Evolutionary conservation across 2,797 vertebrate species (phyloP).

Genomic region (Zalophus californianus): DNA sequence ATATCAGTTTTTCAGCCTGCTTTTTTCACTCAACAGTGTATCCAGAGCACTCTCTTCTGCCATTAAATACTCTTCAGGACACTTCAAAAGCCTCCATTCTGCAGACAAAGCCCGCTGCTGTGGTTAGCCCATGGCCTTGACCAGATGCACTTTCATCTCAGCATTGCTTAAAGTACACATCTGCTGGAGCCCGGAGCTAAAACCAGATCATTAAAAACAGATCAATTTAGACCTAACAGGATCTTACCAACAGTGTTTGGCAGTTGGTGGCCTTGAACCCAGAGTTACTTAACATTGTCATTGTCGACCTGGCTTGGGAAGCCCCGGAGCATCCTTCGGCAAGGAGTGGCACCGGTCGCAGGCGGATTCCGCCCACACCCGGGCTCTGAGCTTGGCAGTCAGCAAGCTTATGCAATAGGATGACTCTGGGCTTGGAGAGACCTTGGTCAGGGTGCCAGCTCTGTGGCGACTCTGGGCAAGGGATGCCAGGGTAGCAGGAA

Average conservation of each 20-base stretch:
- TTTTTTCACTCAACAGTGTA: neutral
- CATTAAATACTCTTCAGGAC: neutral
- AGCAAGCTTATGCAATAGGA: neutral
- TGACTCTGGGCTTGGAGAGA: neutral
- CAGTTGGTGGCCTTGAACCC: neutral
- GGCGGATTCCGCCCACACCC: fast-evolving
- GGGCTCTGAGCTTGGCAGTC: neutral
- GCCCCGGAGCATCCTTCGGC: neutral
- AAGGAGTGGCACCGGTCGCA: neutral
- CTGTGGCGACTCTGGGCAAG: neutral
- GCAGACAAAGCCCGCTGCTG: neutral
- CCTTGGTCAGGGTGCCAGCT: neutral
- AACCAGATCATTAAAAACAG: neutral
- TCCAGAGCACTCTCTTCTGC: neutral
- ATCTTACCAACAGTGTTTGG: neutral
- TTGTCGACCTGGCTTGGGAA: too few relatives aligned
- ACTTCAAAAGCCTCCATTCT: neutral
- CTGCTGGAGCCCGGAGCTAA: neutral
- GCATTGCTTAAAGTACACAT: neutral
- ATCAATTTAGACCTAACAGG: neutral
- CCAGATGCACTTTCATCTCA: neutral
- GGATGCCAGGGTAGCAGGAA: neutral
- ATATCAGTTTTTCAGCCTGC: neutral
- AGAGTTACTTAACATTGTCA: neutral
- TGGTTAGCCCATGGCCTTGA: neutral